Evolutionary conservation across 2,888 invertebrate species (phyloP), one percentile per base, ranked within the genome.

Genomic region (Andrena bucephala): DNA sequence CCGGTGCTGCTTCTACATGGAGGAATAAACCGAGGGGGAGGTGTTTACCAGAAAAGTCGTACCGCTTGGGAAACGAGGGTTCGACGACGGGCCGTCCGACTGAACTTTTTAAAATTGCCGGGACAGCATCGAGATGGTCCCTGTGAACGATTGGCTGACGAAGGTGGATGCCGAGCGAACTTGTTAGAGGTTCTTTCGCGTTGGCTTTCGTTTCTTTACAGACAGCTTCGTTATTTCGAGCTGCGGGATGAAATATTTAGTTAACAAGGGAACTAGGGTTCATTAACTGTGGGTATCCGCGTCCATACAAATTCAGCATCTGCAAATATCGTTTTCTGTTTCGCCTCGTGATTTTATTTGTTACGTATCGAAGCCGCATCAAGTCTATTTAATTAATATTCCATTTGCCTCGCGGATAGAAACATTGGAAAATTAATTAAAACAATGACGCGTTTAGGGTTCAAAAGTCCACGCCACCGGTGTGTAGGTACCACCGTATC

Each of bases 11-110:
- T 71, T 29, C 70, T 62, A 66, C 66, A 65, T 7, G 52, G 36
- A 69, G n/a, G 73, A 50, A 62, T 68, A 42, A 29, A 52, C 36
- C 36, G 36, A 52, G 31, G 66, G n/a, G 54, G 20, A 54, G 48
- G 48, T 68, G 72, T 68, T 66, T 74, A 74, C 59, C 68, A 36
- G 54, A 73, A 69, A 69, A 76, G 60, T 70, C 69, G 31, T 42
- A n/a, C 27, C 20, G 52, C 52, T 31, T 54, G 77, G 62, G 60
- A 29, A 54, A 54, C 36, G 71, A 33, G 50, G 54, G 62, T 57
- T 77, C 67, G 75, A 42, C 29, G 66, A 29, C 31, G 50, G 67
- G 31, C 31, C 20, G 48, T 27, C 3, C 62, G 31, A 54, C 36
- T 50, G 20, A 54, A 54, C 20, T 57, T 73, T 68, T 81, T 73